phyloP scores from a whole-genome alignment of 2,797 vertebrate species.

The Macroramphosus scolopax region DNA sequence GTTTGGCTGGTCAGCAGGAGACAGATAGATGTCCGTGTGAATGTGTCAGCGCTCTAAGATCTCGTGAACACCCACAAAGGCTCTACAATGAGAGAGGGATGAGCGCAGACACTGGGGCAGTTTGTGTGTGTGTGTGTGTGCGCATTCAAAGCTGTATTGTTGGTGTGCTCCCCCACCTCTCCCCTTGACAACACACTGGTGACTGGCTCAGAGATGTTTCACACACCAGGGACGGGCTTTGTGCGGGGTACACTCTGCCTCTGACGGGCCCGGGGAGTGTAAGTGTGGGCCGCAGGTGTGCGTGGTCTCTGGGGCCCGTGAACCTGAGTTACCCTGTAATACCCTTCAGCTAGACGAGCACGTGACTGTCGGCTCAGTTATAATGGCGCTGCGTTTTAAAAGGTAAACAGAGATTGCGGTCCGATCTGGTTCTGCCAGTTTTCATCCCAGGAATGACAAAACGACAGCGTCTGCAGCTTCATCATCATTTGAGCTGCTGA shows the following conservation, averaged over 20 bases:
- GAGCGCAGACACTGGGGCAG: slow-evolving; percentile 74
- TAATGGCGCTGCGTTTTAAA: slow-evolving; percentile 16
- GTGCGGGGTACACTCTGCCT: slow-evolving; percentile 37
- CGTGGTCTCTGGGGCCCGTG: slow-evolving; percentile 41
- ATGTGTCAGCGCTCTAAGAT: slow-evolving; percentile 70
- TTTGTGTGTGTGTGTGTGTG: slow-evolving; percentile 65
- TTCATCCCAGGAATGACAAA: slow-evolving; percentile 33
- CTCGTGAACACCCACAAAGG: slow-evolving; percentile 75
- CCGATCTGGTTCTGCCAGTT: slow-evolving; percentile 19
- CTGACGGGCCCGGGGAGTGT: no score
- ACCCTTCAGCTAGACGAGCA: slow-evolving; percentile 48
- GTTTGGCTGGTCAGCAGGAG: slow-evolving; percentile 70
- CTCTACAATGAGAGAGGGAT: slow-evolving; percentile 75
- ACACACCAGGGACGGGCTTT: slow-evolving; percentile 60
- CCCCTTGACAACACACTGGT: slow-evolving; percentile 68
- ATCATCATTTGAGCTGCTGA: slow-evolving; percentile 53
- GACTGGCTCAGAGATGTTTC: slow-evolving; percentile 65
- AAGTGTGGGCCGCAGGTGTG: not conserved
- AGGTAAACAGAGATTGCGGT: slow-evolving; percentile 7
- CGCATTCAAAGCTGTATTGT: slow-evolving; percentile 79
- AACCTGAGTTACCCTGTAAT: slow-evolving; percentile 49
- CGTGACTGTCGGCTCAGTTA: slow-evolving; percentile 56
- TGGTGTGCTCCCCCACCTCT: slow-evolving; percentile 63
- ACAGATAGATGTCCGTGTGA: slow-evolving; percentile 67
- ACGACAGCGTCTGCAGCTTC: slow-evolving; percentile 29